Evolutionary conservation across 2,113 vertebrate genomes (phyloP).

Genomic region (Nanorana parkeri): DNA sequence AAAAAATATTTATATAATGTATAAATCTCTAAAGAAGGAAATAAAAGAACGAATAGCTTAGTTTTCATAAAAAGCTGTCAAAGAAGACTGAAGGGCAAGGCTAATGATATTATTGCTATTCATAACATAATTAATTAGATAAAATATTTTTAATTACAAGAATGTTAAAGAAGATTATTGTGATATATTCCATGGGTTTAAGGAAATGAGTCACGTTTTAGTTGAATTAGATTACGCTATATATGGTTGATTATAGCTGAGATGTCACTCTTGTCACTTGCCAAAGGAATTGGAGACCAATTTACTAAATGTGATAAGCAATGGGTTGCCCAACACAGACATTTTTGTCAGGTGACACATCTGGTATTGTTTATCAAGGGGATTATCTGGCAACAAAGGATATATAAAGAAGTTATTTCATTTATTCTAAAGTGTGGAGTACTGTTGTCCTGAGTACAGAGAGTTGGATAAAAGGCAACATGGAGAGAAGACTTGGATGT

Average conservation of each 20-base stretch:
- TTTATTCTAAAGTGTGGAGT: not conserved
- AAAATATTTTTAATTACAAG: not conserved
- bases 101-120: not conserved
- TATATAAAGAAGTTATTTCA: slow-evolving; percentile 24
- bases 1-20: too few relatives aligned
- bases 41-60: too few relatives aligned
- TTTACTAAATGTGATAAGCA: not conserved
- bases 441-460: not conserved
- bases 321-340: not conserved
- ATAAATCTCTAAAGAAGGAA: too few relatives aligned
- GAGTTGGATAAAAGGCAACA: not conserved
- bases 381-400: not conserved
- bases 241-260: not conserved
- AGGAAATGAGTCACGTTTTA: not conserved
- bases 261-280: not conserved
- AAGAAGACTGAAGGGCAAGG: too few relatives aligned
- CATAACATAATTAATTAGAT: not conserved
- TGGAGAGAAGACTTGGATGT: not conserved
- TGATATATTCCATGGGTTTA: not conserved
- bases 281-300: not conserved
- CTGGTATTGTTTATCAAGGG: not conserved
- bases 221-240: not conserved
- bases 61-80: too few relatives aligned
- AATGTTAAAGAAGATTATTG: not conserved
- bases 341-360: not conserved